Evolutionary conservation across 2,113 vertebrate genomes (phyloP), one percentile per base, ranked within the genome.

Genomic region (Tragelaphus imberbis): DNA sequence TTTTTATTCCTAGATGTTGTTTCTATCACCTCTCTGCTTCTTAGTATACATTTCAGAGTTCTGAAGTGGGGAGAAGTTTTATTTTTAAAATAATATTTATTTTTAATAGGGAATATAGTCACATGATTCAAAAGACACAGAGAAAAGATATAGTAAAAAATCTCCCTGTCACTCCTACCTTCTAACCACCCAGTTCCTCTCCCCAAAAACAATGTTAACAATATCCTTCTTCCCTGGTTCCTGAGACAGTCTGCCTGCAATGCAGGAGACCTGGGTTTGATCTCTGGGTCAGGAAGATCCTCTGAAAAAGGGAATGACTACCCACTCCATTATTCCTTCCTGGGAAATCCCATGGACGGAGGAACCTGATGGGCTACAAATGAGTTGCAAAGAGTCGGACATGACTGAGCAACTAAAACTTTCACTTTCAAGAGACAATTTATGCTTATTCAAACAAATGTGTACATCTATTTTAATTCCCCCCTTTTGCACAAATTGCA

Each of bases 381-480:
- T 19, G 21, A 12, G 71, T 40, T 75, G 71, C 71, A 75, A 77
- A 77, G 71, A 44, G 11, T 13, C 1, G 5, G 36, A 75, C 71
- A 44, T 77, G 36, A 77, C 36, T 1, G 6, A 44, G 23, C 2
- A 12, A 77, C 71, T 77, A 77, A 44, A n/a, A 23, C 68, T 65
- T 63, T 65, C 63, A 36, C 65, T 75, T 77, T 92, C 56, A 92
- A 88, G 61, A 93, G 33, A 33, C 88, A 58, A 93, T 80, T 82
- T 93, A 53, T 59, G 51, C 12, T 92, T 93, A 68, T 93, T 85
- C 27, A 68, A 92, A 53, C 44, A 90, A 91, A 94, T 95, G 44
- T 81, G 40, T 44, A 87, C 53, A 59, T 86, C 15, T 79, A 58
- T 55, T 85, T 97, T 85, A 85, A 80, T 88, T 88, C 36, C n/a